Base-by-base conservation (phyloP, 2,113 vertebrate genomes). In the Archocentrus centrarchus region DNA sequence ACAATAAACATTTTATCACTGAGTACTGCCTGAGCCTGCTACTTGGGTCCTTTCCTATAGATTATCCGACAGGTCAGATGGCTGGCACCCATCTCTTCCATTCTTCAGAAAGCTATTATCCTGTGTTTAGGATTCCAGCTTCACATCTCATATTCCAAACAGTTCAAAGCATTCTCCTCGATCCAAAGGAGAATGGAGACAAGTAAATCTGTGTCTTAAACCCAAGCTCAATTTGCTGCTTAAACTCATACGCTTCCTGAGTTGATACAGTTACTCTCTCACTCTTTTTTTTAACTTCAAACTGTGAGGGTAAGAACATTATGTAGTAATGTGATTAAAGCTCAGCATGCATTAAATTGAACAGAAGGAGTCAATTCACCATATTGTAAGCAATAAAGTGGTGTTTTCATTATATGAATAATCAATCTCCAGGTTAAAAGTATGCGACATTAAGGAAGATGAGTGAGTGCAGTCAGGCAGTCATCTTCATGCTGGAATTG, bases 71-170 rank as follows among this genome's bases (percentile, higher is more conserved):
- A 87, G 50, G 59, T 85, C 77, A 80, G 53, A 79, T 76, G 57
- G 14, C 60, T 84, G 80, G 75, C 66, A 58, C 86, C 93, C 94
- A 93, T 89, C 91, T 27, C 27, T 27, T 83, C 58, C 90, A 86
- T 91, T 86, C 87, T 89, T 87, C 18, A 78, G 93, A 77, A 89
- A 93, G 96, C 82, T 53, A 79, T 90, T 93, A 95, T 93, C 93
- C 94, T 89, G 90, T 95, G 91, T 95, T 95, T 93, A 91, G 89
- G 89, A 93, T 95, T 93, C 81, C 53, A 86, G 30, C 73, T 53
- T 73, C 44, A 32, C 27, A 14, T 57, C 75, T 84, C 47, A 70
- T 80, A 84, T 92, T 82, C 83, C 87, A 85, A 61, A 64, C 17
- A 32, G 73, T 82, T 83, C 60, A 75, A 82, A 58, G 50, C 62